Conservation (phyloP, 2,113 vertebrate genomes). For the Lanius collurio region DNA sequence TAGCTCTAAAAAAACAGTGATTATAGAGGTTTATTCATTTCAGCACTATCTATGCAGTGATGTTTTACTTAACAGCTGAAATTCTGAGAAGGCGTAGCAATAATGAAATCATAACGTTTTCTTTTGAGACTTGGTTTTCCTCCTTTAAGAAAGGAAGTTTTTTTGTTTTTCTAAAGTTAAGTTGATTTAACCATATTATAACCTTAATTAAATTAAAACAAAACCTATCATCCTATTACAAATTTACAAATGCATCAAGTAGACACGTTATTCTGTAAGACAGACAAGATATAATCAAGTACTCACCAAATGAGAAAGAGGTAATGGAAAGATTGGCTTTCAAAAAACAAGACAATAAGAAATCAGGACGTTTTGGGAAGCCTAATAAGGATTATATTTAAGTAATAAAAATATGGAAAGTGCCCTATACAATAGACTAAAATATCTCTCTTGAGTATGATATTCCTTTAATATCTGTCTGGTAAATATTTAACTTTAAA, state of each 20-base stretch:
- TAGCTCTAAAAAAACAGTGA: not conserved
- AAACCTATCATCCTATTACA: not conserved
- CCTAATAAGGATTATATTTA: not conserved
- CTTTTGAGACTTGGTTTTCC: not conserved
- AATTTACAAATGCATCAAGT: not conserved
- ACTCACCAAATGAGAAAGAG: not conserved
- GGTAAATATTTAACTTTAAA: not conserved
- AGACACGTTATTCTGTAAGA: not conserved
- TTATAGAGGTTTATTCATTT: not conserved
- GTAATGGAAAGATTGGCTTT: not conserved
- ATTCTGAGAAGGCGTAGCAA: not conserved
- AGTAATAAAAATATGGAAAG: not conserved
- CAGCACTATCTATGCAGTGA: not conserved
- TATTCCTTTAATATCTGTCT: not conserved
- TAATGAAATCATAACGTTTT: not conserved
- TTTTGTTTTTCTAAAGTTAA: not conserved
- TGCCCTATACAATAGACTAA: not conserved
- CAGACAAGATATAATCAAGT: not conserved
- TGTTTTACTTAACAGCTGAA: not conserved
- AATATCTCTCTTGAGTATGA: not conserved
- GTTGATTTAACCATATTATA: not conserved
- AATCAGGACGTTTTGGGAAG: not conserved
- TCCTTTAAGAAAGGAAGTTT: not conserved
- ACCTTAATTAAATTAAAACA: not conserved
- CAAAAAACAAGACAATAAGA: not conserved